Percentiles rank a stretch among this genome's conserved stretches.
Conservation (phyloP, 2,797 vertebrate species). For the Spea hammondii region DNA sequence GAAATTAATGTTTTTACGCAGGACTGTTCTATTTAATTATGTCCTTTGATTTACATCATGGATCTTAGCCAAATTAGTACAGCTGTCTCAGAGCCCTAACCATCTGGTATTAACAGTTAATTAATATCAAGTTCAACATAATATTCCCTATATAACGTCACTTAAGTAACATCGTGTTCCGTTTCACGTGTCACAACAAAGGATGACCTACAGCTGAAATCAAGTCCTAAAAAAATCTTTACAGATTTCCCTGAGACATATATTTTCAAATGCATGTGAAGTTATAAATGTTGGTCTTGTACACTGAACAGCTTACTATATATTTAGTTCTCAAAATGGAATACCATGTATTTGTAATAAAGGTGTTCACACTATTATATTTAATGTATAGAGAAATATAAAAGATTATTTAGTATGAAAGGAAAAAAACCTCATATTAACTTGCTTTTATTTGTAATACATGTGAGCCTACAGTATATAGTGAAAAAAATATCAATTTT, state of each 20-base stretch:
- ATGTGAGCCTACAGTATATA: too few relatives aligned
- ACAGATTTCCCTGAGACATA: not conserved
- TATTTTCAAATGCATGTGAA: not conserved
- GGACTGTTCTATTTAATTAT: slow-evolving; percentile 38
- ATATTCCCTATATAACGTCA: slow-evolving; percentile 32
- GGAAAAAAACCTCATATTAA: too few relatives aligned
- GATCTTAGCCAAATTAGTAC: slow-evolving; percentile 20
- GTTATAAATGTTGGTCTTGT: not conserved
- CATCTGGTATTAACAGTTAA: slow-evolving; percentile 46
- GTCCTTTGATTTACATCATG: slow-evolving; percentile 41
- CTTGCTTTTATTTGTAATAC: too few relatives aligned
- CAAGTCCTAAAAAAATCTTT: not conserved
- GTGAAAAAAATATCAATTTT: too few relatives aligned
- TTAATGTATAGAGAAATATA: too few relatives aligned
- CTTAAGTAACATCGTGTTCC: slow-evolving; percentile 25
- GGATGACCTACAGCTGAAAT: slow-evolving; percentile 7
- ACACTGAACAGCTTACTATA: not conserved
- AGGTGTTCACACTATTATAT: too few relatives aligned
- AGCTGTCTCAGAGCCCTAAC: slow-evolving; percentile 27
- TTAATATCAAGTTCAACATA: slow-evolving; percentile 40
- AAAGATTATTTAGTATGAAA: too few relatives aligned
- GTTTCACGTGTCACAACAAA: slow-evolving; percentile 13
- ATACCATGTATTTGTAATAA: too few relatives aligned
- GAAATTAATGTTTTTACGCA: slow-evolving; percentile 2
- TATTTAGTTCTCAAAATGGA: too few relatives aligned